Evolutionary conservation across 2,888 invertebrate genomes (phyloP).

Genomic region (Catocala nupta): DNA sequence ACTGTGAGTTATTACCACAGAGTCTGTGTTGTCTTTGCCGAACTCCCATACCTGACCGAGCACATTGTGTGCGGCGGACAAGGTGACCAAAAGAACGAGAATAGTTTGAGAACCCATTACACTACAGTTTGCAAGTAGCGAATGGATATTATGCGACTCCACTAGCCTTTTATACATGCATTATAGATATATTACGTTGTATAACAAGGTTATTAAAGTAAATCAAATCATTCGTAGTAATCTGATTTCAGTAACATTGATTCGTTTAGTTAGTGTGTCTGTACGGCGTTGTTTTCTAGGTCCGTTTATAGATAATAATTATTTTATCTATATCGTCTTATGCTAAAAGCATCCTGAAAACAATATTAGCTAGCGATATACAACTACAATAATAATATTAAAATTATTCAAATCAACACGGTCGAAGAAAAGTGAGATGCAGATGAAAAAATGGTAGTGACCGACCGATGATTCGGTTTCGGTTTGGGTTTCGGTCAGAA

Average conservation of each 20-base stretch:
- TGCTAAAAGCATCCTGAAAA: too few relatives aligned
- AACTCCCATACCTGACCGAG: conserved; percentile 32
- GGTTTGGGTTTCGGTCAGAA: too few relatives aligned
- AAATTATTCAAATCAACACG: too few relatives aligned
- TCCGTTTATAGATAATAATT: too few relatives aligned
- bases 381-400: too few relatives aligned
- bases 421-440: too few relatives aligned
- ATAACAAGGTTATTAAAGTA: conserved; percentile 3
- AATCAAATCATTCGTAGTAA: background rate
- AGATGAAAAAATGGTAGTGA: too few relatives aligned
- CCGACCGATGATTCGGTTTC: too few relatives aligned
- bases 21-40: conserved; percentile 7
- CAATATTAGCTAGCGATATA: too few relatives aligned
- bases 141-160: too few relatives aligned
- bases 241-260: background rate
- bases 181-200: conserved; percentile 1
- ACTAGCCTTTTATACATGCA: conserved; percentile 8
- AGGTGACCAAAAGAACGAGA: conserved; percentile 13
- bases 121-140: conserved; percentile 7
- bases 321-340: too few relatives aligned
- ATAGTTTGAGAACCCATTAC: conserved; percentile 24
- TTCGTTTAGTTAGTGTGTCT: background rate
- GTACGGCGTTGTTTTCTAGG: background rate
- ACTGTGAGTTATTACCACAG: conserved; percentile 8
- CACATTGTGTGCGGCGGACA: conserved; percentile 12